Conservation (phyloP, 2,113 vertebrate species). For the Petromus typicus region DNA sequence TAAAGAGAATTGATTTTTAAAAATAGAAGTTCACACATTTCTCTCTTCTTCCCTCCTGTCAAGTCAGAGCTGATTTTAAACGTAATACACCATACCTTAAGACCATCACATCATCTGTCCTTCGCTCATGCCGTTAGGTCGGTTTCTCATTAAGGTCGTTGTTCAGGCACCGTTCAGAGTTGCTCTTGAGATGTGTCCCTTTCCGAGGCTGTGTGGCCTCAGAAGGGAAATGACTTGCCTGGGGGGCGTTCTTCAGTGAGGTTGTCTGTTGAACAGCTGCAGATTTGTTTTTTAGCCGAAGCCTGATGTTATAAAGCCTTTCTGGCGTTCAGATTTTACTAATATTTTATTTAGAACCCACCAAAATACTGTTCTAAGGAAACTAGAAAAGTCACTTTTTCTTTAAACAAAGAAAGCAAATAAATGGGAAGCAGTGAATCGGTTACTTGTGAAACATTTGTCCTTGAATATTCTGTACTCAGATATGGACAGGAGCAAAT, state of each 20-base stretch:
- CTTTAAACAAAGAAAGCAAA: conserved; percentile 26
- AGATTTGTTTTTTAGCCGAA: neutral
- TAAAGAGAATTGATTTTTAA: neutral
- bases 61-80: conserved; percentile 10
- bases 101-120: neutral
- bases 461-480: neutral
- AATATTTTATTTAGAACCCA: conserved; percentile 22
- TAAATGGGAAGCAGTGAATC: neutral
- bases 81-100: neutral
- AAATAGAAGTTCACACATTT: neutral
- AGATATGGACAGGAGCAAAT: neutral
- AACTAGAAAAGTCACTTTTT: neutral
- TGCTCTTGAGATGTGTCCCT: neutral
- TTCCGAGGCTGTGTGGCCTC: neutral
- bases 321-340: neutral
- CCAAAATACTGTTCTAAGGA: conserved; percentile 18
- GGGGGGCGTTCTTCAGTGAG: neutral
- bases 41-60: neutral
- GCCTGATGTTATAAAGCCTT: neutral
- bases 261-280: neutral
- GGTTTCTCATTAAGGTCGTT: neutral
- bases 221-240: neutral
- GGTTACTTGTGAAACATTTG: neutral
- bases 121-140: neutral
- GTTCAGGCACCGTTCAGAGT: neutral